Base-by-base conservation (phyloP, 2,113 vertebrate species). In the Tragelaphus imberbis region DNA sequence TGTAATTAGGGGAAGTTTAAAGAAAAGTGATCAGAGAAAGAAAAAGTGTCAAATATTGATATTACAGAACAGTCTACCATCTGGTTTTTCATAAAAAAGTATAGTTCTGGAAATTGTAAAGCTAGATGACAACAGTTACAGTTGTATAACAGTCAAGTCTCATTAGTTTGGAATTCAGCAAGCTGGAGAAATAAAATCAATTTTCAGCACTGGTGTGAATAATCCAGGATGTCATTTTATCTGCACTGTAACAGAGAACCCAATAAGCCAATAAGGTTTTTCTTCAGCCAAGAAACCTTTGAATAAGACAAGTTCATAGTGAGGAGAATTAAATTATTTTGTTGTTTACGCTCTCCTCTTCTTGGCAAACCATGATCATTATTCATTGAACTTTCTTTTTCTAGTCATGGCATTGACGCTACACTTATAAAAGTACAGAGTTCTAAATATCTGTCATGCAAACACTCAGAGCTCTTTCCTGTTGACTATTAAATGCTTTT, bases 141-240 rank as follows among this genome's bases (percentile, higher is more conserved):
- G 11, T 13, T 88, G 63, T 85, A 1, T 55, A 88, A 51, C 40
- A 71, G 61, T 68, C 90, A 84, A 40, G 94, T 97, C 88, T 97
- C 91, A 96, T 92, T 97, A 97, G 85, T 53, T 49, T 94, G 65
- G 75, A 96, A 97, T 84, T 97, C 44, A 55, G 91, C 88, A 96
- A 92, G 36, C 27, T 47, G n/a, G 47, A 95, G 61, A 96, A 95
- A 97, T 81, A 90, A 96, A 95, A 95, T 97, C 84, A 95, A 85
- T 89, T 94, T 88, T 87, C 49, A 94, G 75, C 92, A 51, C 75
- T 63, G 44, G 47, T 86, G 44, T 92, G 88, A 97, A 82, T 91
- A 97, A 96, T 82, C 81, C 77, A 88, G 81, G 44, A 30, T 56
- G 65, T 91, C 85, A 97, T 96, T 96, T 97, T 94, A 90, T 94